A percentile compares a stretch with the other conserved stretches of the same genome.
Evolutionary conservation across 2,888 invertebrate genomes (phyloP).

Genomic region (Meteorus colon): DNA sequence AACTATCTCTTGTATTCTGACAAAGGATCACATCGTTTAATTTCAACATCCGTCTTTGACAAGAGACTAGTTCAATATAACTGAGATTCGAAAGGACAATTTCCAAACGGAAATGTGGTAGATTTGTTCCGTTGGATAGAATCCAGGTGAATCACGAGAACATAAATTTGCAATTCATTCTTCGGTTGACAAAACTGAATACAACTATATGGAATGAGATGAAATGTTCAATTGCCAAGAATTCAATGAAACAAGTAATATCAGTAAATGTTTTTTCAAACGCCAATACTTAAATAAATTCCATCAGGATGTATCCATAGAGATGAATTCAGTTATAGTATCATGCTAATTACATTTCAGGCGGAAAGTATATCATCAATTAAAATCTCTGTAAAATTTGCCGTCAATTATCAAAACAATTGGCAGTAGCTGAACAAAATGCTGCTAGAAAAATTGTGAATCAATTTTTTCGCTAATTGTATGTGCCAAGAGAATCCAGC

Average conservation of each 20-base stretch:
- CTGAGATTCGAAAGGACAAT: constrained; percentile 15
- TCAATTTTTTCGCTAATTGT: too few relatives aligned
- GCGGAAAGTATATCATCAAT: too few relatives aligned
- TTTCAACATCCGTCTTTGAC: constrained; percentile 57
- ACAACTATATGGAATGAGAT: background rate
- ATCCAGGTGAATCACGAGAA: constrained; percentile 46
- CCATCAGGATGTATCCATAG: background rate
- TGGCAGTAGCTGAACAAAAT: background rate
- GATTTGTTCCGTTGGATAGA: constrained; percentile 37
- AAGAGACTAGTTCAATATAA: constrained; percentile 29
- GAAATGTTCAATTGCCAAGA: background rate
- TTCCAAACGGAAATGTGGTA: constrained; percentile 20
- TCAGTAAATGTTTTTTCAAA: background rate
- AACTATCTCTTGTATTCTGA: constrained; percentile 20
- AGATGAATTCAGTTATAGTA: too few relatives aligned
- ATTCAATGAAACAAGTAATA: constrained; percentile 19
- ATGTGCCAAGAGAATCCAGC: too few relatives aligned
- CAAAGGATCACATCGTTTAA: constrained; percentile 50
- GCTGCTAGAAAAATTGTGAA: too few relatives aligned
- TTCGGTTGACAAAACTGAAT: constrained; percentile 19
- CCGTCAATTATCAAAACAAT: background rate
- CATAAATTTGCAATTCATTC: constrained; percentile 29
- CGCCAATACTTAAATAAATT: background rate
- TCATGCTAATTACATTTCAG: too few relatives aligned
- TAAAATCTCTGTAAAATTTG: too few relatives aligned